A percentile compares a stretch with the other conserved stretches of the same genome.
These are phyloP conservation scores for Myotis myotis DNA, from an alignment of 2,797 vertebrate genomes.

Conservation along the genomic window DNA sequence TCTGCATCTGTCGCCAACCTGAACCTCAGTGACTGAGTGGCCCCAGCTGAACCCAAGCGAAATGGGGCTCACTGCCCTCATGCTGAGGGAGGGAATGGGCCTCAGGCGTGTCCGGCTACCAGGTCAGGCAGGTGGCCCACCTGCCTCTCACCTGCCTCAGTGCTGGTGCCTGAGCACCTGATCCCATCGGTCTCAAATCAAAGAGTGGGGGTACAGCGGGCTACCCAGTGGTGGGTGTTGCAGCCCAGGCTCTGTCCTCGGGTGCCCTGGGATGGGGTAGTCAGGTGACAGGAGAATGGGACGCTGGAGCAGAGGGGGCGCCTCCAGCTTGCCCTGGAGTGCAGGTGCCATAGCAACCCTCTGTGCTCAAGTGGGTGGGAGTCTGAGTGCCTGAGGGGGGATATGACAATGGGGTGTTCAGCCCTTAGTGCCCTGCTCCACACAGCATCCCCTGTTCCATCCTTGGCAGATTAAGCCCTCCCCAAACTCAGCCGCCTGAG, in stretches of 20 bases:
- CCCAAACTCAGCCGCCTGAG: background rate
- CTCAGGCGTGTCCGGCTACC: background rate
- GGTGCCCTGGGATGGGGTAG: constrained; percentile 14
- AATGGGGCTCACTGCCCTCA: background rate
- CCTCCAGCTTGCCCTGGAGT: constrained; percentile 58
- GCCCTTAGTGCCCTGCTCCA: background rate
- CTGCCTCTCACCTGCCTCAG: background rate
- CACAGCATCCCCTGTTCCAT: background rate
- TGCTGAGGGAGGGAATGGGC: fast-evolving
- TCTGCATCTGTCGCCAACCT: background rate
- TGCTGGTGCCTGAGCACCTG: background rate
- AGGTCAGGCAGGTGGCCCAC: fast-evolving
- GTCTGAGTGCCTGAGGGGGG: constrained; percentile 13
- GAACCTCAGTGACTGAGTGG: background rate
- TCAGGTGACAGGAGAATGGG: constrained; percentile 48
- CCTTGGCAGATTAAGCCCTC: background rate
- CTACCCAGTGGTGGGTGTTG: background rate
- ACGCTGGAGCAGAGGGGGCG: constrained; percentile 41
- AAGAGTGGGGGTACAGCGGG: background rate
- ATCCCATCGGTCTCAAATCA: background rate
- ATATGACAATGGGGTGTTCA: background rate
- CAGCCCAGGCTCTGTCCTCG: constrained; percentile 47
- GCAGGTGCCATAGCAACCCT: constrained; percentile 54
- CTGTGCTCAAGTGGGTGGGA: constrained; percentile 48
- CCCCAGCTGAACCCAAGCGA: background rate